phyloP scores from a whole-genome alignment of 2,113 vertebrate species.

The Triplophysa dalaica region DNA sequence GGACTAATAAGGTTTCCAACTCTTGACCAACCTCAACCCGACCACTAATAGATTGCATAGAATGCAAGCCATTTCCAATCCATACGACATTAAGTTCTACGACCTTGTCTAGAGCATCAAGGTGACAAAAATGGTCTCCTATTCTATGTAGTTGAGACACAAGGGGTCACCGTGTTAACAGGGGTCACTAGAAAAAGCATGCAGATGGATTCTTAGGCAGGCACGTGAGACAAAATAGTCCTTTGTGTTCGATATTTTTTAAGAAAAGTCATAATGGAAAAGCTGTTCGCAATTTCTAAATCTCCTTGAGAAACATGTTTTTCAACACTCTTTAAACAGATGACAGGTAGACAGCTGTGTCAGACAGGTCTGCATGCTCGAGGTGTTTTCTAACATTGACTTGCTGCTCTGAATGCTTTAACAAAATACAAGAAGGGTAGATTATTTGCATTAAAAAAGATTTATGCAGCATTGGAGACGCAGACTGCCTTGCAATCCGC shows the following conservation, averaged over 20 bases:
- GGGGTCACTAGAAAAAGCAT: neutral
- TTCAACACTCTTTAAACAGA: neutral
- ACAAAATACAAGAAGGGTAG: neutral
- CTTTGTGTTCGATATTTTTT: neutral
- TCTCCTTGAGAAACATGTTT: neutral
- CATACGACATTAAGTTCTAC: neutral
- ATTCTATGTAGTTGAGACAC: neutral
- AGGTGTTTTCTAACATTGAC: neutral
- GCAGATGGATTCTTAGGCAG: neutral
- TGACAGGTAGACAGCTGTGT: conserved; percentile 14
- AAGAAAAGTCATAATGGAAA: neutral
- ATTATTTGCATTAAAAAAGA: neutral
- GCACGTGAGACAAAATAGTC: neutral
- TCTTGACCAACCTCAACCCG: neutral
- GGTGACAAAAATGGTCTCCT: neutral
- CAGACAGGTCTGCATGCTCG: neutral
- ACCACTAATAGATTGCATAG: no score
- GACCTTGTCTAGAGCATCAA: conserved; percentile 8
- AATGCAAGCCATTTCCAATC: no score
- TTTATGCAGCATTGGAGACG: neutral
- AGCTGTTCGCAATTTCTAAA: neutral
- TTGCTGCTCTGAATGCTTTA: neutral
- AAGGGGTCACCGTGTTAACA: neutral
- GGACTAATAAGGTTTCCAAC: no score
- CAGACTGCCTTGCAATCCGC: no score